These are phyloP conservation scores for Acronicta psi DNA, from an alignment of 2,888 invertebrate species.

Conservation along the genomic window DNA sequence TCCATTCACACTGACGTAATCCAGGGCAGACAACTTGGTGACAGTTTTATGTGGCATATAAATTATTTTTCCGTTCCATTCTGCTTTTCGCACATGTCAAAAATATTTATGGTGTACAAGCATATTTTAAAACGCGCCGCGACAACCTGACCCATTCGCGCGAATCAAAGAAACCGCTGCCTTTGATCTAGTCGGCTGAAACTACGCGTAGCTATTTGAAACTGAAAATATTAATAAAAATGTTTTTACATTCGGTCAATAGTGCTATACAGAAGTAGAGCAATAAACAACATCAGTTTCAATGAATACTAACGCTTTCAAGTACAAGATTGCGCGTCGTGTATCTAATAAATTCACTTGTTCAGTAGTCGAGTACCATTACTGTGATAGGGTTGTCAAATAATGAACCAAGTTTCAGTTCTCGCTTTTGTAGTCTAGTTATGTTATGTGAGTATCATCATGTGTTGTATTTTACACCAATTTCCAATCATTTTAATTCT, in stretches of 20 bases:
- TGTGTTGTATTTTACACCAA: too few species aligned
- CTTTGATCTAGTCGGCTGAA: slow-evolving; percentile 80
- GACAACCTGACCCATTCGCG: slow-evolving; percentile 72
- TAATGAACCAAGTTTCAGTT: too few species aligned
- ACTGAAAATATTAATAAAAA: slow-evolving; percentile 56
- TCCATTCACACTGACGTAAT: slow-evolving; percentile 43
- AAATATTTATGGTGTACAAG: slow-evolving; percentile 56
- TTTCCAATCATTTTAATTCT: too few species aligned
- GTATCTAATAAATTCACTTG: slow-evolving; percentile 63
- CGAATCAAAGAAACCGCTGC: slow-evolving; percentile 78
- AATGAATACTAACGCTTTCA: slow-evolving; percentile 47
- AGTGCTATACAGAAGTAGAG: slow-evolving; percentile 12
- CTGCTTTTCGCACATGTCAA: slow-evolving; percentile 42
- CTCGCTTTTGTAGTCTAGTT: too few species aligned
- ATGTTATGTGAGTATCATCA: too few species aligned
- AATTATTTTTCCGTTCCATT: slow-evolving; percentile 47
- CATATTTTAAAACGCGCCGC: slow-evolving; percentile 71
- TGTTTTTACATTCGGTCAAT: slow-evolving; percentile 43
- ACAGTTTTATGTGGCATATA: slow-evolving; percentile 50
- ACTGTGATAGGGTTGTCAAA: slow-evolving; percentile 47
- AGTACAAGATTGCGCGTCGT: slow-evolving; percentile 51
- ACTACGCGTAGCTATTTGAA: slow-evolving; percentile 58
- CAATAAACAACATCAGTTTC: slow-evolving; percentile 48
- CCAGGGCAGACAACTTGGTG: slow-evolving; percentile 45
- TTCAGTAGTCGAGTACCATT: slow-evolving; percentile 64